Conservation (phyloP, 37 sponge, comb jelly and placozoan species). For the Dysidea cf. avara region DNA sequence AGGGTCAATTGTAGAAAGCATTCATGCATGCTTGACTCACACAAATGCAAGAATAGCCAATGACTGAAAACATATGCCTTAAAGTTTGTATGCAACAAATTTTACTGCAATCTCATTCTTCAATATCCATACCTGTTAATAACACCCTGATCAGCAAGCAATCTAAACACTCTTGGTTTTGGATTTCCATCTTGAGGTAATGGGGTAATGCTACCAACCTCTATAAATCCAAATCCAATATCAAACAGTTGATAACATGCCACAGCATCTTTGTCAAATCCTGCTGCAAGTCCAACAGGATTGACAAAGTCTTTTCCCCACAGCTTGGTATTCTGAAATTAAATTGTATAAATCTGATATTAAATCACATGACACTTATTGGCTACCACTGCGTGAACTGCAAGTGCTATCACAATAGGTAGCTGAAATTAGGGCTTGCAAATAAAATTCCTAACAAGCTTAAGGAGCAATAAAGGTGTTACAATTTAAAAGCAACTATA, state of each 20-base stretch:
- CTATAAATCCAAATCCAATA: constrained; percentile 92
- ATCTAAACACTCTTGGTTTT: constrained; percentile 86
- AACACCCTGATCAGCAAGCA: constrained; percentile 81
- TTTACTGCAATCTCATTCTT: too few species aligned
- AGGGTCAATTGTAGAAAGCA: too few species aligned
- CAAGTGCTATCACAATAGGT: too few species aligned
- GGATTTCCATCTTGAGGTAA: constrained; percentile 82
- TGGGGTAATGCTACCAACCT: constrained; percentile 94
- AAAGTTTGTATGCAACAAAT: background rate
- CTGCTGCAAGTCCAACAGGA: constrained; percentile 94
- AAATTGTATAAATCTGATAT: background rate
- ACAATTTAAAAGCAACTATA: too few species aligned
- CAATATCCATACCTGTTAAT: constrained; percentile 86
- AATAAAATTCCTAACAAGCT: too few species aligned
- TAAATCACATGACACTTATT: too few species aligned
- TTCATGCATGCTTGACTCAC: background rate
- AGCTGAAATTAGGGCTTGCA: too few species aligned
- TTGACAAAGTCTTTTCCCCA: constrained; percentile 71
- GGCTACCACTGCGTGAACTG: too few species aligned
- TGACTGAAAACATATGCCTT: background rate
- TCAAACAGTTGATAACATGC: constrained; percentile 62
- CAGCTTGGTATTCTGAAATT: constrained; percentile 30
- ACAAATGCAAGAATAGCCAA: background rate
- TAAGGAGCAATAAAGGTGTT: too few species aligned
- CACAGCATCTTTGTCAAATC: constrained; percentile 95